These are phyloP conservation scores for Hypotaenidia okinawae DNA, from an alignment of 2,797 vertebrate species.

Conservation along the genomic window DNA sequence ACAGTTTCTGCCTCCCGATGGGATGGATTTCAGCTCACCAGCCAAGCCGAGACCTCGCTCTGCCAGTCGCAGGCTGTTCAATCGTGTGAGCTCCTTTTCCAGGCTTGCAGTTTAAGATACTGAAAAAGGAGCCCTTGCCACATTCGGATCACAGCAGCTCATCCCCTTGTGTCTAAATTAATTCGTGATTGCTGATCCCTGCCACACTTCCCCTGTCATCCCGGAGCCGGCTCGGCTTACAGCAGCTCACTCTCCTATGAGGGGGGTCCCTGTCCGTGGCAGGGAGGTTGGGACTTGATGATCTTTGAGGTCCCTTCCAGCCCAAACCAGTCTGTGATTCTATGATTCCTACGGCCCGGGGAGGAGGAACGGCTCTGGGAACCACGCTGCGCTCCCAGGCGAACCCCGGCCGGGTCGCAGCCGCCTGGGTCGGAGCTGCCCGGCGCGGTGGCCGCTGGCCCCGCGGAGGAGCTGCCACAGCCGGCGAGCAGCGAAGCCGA, in stretches of 20 bases:
- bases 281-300: too few relatives aligned
- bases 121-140: neutral
- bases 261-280: too few relatives aligned
- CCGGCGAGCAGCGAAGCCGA: slow-evolving; percentile 2
- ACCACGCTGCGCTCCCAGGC: neutral
- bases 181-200: neutral
- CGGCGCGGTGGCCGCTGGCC: neutral
- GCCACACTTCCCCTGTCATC: neutral
- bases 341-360: accelerated
- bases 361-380: too few relatives aligned
- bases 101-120: neutral
- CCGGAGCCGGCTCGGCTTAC: neutral
- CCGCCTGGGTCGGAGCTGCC: neutral
- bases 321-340: too few relatives aligned
- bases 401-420: neutral
- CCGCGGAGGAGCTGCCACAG: neutral
- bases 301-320: too few relatives aligned
- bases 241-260: neutral
- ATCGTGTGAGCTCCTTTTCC: accelerated
- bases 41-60: neutral
- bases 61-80: neutral
- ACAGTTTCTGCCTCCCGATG: neutral
- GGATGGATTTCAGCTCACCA: neutral
- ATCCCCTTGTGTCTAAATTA: neutral
- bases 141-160: too few relatives aligned